These are phyloP conservation scores for Drosophila prolongata DNA, from an alignment of 2,888 invertebrate genomes.

Conservation along the genomic window DNA sequence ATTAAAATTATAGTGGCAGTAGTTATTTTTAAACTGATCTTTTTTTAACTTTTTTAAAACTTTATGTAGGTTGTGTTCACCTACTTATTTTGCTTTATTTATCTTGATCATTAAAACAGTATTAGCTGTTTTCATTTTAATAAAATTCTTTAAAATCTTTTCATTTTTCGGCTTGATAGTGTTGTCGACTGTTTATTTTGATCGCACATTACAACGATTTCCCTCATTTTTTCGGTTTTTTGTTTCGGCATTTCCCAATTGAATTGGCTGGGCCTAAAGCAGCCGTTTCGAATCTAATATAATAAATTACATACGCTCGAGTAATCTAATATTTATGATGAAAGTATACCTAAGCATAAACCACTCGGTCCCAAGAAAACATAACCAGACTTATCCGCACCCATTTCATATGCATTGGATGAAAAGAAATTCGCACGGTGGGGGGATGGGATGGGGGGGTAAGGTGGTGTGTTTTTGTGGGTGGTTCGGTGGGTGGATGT, in stretches of 20 bases:
- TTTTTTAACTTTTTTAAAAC: too few species aligned
- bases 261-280: slow-evolving; percentile 1
- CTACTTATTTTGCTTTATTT: too few species aligned
- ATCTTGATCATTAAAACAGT: too few species aligned
- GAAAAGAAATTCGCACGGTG: slow-evolving; percentile 27
- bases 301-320: slow-evolving; percentile 72
- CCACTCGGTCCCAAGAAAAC: slow-evolving; percentile 20
- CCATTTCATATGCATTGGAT: slow-evolving; percentile 65
- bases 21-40: too few species aligned
- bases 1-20: too few species aligned
- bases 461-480: neutral
- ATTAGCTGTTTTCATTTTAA: too few species aligned
- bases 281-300: slow-evolving; percentile 60
- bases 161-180: neutral
- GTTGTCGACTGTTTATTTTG: neutral
- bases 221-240: neutral
- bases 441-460: neutral
- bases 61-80: too few species aligned
- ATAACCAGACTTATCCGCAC: slow-evolving; percentile 46
- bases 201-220: neutral
- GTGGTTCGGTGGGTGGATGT: slow-evolving; percentile 5
- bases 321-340: slow-evolving; percentile 78
- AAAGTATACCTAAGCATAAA: slow-evolving; percentile 46
- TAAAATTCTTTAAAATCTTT: too few species aligned
- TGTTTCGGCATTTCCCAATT: neutral